Percentiles rank a stretch among this genome's conserved stretches.
phyloP scores from a whole-genome alignment of 2,113 vertebrate species.

The chimpanzee (Pan troglodytes) region NHGRI_mPanTro3-v2.1_pri NC_072412.2:32417001-32417500 shows the following conservation, averaged over 20 bases:
- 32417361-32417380: not conserved
- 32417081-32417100: not conserved
- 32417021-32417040: not conserved
- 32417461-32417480: not conserved
- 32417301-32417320: not conserved
- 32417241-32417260: not conserved
- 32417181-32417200: not conserved
- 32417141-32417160: not conserved
- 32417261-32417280: not conserved
- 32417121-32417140: not conserved
- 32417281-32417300: not conserved
- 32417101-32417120: not conserved
- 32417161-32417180: no score
- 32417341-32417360: not conserved
- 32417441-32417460: not conserved
- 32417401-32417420: not conserved
- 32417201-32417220: not conserved
- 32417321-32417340: not conserved
- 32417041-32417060: not conserved
- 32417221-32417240: not conserved
- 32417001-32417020: not conserved
- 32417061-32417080: not conserved
- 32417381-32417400: not conserved
- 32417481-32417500: not conserved
- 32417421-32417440: not conserved